Evolutionary conservation across 92 coral and sea anemone species (phyloP).

Genomic region (Parazoanthus swiftii): DNA sequence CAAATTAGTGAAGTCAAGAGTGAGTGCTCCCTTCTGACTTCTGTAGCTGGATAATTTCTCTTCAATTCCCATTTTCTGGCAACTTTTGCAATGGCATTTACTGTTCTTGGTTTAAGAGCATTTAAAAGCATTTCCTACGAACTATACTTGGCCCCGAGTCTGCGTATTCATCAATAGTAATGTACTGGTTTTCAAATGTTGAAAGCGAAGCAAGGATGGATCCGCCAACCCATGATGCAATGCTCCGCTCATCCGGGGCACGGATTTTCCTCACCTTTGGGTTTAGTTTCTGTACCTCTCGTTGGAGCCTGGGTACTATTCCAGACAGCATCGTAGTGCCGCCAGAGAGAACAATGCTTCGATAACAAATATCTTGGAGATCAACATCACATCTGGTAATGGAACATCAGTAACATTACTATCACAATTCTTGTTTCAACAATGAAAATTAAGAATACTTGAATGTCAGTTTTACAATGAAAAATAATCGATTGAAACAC

Average conservation of each 20-base stretch:
- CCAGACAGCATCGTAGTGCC: conserved; percentile 87
- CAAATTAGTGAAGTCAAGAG: background rate
- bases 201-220: conserved; percentile 85
- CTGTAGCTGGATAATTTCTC: background rate
- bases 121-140: conserved; percentile 81
- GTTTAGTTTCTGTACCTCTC: conserved; percentile 71
- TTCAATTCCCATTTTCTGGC: background rate
- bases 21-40: background rate
- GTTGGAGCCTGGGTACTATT: conserved; percentile 74
- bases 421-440: background rate
- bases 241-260: conserved; percentile 81
- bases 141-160: conserved; percentile 84
- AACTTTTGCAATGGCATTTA: background rate
- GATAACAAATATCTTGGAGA: conserved; percentile 63
- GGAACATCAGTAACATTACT: background rate
- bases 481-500: too few species aligned
- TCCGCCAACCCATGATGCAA: conserved; percentile 95
- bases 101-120: background rate
- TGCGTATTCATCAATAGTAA: conserved; percentile 91
- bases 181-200: conserved; percentile 71
- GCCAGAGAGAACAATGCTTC: conserved; percentile 81
- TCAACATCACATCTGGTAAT: conserved; percentile 78
- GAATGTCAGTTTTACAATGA: too few species aligned
- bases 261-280: conserved; percentile 70
- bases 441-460: background rate